Evolutionary conservation across 37 sponge, comb jelly and placozoan genomes (phyloP), one percentile per base, ranked within the genome.

Genomic region (Crambe crambe): DNA sequence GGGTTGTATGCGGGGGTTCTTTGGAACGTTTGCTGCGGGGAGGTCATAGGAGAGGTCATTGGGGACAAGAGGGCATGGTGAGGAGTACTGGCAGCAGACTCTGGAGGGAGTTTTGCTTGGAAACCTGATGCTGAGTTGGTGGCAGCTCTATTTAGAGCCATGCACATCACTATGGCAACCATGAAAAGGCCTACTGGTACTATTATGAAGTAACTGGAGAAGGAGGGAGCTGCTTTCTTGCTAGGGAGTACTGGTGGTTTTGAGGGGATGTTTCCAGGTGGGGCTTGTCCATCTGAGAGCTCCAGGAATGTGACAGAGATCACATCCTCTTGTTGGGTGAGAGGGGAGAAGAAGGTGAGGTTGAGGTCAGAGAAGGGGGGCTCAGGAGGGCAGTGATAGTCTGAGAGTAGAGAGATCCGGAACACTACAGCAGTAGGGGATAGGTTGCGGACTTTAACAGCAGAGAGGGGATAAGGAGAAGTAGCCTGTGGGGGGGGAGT

Each of bases 241-340:
- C 5, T 40, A 31, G 38, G 61, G 36, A 22, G 27, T 42, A 23
- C 22, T 15, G 66, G 56, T 54, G 10, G 56, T 18, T 54, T 54
- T 20, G 56, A 10, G 25, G 63, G 63, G 63, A 29, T 23, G 63
- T 20, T 20, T n/a, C n/a, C n/a, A n/a, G n/a, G n/a, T n/a, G n/a
- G n/a, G n/a, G n/a, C n/a, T n/a, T n/a, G n/a, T 58, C 9, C 34
- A 21, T 40, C 42, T 25, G 30, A 0, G 3, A 25, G 57, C 15
- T 62, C 74, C 20, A 44, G 30, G 61, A 70, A 82, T 8, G 72
- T 70, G 32, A 88, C 81, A 8, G n/a, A 29, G 8, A 88, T 6
- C 3, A 44, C 21, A 0, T 70, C 31, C 38, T 76, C 83, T 54
- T 88, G 88, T 22, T 82, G 78, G 22, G 88, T 65, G 22, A 82